Conservation (phyloP, 2,797 vertebrate genomes). For the Sternarchorhynchus goeldii region DNA sequence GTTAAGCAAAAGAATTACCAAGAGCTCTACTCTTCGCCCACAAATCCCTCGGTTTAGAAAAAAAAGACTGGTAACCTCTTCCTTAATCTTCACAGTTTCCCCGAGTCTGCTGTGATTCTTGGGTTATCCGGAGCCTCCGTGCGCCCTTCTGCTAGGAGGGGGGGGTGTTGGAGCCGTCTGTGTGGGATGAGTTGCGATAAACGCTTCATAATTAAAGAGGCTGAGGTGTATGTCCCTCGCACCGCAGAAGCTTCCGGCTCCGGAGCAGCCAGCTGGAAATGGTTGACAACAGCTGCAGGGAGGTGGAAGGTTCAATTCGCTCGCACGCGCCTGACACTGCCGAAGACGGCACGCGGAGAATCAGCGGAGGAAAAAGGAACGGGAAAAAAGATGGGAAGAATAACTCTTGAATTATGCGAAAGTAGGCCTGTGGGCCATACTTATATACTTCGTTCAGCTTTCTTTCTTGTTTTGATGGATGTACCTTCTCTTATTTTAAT, state of each 20-base stretch:
- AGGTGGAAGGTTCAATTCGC: background rate
- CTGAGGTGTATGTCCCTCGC: conserved; percentile 18
- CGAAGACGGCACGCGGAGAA: background rate
- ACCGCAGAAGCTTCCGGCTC: conserved; percentile 16
- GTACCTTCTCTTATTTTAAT: too few species aligned
- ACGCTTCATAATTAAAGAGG: conserved; percentile 47
- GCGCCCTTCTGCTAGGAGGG: conserved; percentile 10
- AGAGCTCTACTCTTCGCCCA: background rate
- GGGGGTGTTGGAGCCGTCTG: background rate
- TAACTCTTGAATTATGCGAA: background rate
- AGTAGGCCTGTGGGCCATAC: background rate
- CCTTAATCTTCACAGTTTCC: conserved; percentile 16
- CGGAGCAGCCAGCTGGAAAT: conserved; percentile 6
- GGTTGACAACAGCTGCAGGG: conserved; percentile 21
- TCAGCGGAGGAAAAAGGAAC: background rate
- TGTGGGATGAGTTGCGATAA: conserved; percentile 39
- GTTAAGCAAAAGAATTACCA: background rate
- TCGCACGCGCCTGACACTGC: background rate
- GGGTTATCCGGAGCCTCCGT: background rate
- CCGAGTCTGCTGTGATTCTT: conserved; percentile 4
- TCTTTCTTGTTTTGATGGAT: background rate
- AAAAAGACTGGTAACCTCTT: background rate
- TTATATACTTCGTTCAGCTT: background rate
- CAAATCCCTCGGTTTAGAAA: conserved; percentile 5
- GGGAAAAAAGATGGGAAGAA: conserved; percentile 4